Base-by-base conservation (phyloP, 2,797 vertebrate genomes). In the Chelon labrosus region DNA sequence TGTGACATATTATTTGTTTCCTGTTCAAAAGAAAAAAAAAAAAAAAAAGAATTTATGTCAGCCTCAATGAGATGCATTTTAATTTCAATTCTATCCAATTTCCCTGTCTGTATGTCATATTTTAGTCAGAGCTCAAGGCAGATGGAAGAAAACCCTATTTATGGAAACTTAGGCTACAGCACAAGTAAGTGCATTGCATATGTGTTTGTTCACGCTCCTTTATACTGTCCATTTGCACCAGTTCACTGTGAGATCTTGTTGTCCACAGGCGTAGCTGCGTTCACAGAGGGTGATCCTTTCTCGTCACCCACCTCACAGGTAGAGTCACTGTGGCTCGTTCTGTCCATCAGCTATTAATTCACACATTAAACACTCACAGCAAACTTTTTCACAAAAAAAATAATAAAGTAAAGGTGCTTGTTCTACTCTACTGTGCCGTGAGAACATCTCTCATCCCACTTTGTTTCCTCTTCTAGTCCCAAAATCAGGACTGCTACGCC, bases 111-210 rank as follows among this genome's bases (percentile, higher is more conserved):
- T 63, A 5, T 75, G 16, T 75, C n/a, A 42, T 65, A 74, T 74
- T 77, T 25, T 25, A 92, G 89, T 47, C 46, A 17, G 14, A 78
- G 70, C 52, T 13, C 22, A n/a, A 88, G 76, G 20, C 90, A 92
- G 38, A 94, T 94, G 93, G 91, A 94, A 60, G 94, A 94, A 0
- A 94, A 93, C 65, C 94, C 94, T 27, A 94, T 95, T 63, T 95
- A 95, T 85, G 94, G 94, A 77, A 95, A 95, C 69, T 9, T 95
- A 70, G 82, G 2, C 63, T 91, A 73, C 79, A 57, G 14, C 39
- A 55, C 80, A 59, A 75, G 94, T 94, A 64, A 79, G 89, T 65
- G 20, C 0, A 35, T 39, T 22, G 10, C 19, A 25, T 53, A 31
- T 49, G 17, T 54, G 13, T 54, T 10, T 65, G 44, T 11, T 42